Conservation (phyloP, 2,888 invertebrate species). For the Uropetala carovei region DNA sequence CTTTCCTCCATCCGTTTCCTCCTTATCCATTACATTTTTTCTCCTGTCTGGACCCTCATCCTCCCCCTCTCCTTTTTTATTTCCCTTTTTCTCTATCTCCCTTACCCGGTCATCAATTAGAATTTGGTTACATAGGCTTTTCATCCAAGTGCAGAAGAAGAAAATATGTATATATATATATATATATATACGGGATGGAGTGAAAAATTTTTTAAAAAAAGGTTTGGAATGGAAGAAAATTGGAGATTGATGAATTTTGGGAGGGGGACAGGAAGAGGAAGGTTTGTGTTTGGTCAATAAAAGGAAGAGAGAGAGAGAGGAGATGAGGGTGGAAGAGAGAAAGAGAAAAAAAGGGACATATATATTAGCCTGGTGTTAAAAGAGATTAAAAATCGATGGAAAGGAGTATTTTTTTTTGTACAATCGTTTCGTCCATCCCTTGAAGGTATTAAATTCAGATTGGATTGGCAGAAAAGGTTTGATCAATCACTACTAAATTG, state of each 20-base stretch:
- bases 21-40: neutral
- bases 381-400: slow-evolving; percentile 2
- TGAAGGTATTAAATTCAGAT: slow-evolving; percentile 3
- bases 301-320: neutral
- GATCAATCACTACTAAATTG: slow-evolving; percentile 4
- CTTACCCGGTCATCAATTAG: neutral
- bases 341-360: neutral
- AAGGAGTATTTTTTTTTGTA: neutral
- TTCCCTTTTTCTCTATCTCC: too few relatives aligned
- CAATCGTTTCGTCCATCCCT: neutral
- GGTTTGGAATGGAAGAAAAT: neutral
- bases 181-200: neutral
- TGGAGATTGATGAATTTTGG: slow-evolving; percentile 32
- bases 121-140: slow-evolving; percentile 53
- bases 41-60: neutral
- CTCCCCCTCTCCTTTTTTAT: neutral
- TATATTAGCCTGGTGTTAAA: slow-evolving; percentile 4
- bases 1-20: neutral
- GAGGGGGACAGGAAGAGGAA: neutral
- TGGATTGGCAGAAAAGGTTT: neutral
- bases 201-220: neutral
- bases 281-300: slow-evolving; percentile 32
- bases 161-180: neutral
- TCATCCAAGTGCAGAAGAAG: neutral
- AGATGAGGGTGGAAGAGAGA: neutral